Evolutionary conservation across 2,888 invertebrate species (phyloP).

Genomic region (Eilema sororculum): DNA sequence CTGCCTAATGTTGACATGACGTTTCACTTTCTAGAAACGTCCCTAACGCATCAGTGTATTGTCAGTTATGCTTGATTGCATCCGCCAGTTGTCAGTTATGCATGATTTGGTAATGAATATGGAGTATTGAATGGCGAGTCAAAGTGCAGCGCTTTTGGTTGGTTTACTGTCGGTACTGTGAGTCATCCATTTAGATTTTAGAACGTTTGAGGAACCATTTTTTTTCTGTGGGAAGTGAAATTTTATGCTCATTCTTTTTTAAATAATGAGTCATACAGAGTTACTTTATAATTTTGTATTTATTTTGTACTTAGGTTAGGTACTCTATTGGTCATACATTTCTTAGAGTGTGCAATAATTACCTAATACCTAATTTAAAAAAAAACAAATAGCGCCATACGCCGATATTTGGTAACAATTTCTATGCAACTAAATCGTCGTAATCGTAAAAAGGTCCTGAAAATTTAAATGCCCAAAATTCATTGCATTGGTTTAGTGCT

Average conservation of each 20-base stretch:
- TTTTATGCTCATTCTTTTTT: neutral
- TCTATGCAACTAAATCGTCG: too few species aligned
- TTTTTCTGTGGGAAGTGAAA: neutral
- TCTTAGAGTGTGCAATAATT: too few species aligned
- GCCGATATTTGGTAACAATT: too few species aligned
- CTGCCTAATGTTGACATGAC: constrained; percentile 43
- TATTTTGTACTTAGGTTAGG: too few species aligned
- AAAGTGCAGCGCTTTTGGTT: constrained; percentile 16
- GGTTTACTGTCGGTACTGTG: neutral
- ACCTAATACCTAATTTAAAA: too few species aligned
- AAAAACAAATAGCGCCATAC: too few species aligned
- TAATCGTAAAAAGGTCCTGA: too few species aligned
- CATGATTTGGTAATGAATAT: constrained; percentile 34
- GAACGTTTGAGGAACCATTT: neutral
- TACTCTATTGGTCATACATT: too few species aligned
- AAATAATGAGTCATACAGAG: neutral
- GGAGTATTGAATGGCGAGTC: constrained; percentile 24
- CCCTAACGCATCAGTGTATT: constrained; percentile 34
- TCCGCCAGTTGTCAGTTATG: constrained; percentile 41
- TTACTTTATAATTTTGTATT: neutral
- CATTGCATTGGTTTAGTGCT: too few species aligned
- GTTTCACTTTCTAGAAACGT: constrained; percentile 49
- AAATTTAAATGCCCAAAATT: too few species aligned
- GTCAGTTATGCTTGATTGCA: constrained; percentile 36
- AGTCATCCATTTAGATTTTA: neutral